Conservation (phyloP, 2,888 invertebrate species). For the Drosophila anomalata region DNA sequence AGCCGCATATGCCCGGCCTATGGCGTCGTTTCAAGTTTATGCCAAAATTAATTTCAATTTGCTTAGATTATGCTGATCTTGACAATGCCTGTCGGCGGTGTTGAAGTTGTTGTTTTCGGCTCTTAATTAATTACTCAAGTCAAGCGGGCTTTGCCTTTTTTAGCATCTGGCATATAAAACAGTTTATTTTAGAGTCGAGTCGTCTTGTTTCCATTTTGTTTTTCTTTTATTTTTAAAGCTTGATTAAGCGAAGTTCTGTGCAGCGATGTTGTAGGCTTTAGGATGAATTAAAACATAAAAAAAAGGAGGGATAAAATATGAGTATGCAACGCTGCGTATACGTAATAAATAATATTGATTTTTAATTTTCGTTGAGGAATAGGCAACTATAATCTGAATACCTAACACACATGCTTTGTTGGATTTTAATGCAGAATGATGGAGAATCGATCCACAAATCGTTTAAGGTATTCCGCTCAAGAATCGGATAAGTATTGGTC, state of each 20-base stretch:
- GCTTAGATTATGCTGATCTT: slow-evolving; percentile 46
- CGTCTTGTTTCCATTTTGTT: slow-evolving; percentile 2
- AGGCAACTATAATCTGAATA: no score
- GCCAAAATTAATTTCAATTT: slow-evolving; percentile 59
- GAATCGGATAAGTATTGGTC: no score
- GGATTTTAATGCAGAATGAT: no score
- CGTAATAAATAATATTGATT: neutral
- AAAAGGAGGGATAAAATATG: neutral
- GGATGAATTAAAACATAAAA: neutral
- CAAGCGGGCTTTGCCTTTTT: slow-evolving; percentile 17
- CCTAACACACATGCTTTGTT: no score
- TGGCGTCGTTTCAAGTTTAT: slow-evolving; percentile 48
- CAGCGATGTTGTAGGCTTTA: neutral
- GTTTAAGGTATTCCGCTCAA: no score
- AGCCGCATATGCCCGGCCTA: slow-evolving; percentile 50
- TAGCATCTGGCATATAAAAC: slow-evolving; percentile 37
- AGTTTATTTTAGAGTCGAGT: slow-evolving; percentile 13
- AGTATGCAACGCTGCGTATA: neutral
- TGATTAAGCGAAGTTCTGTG: neutral
- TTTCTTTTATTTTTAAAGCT: neutral
- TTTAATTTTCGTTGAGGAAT: no score
- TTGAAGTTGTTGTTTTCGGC: slow-evolving; percentile 12
- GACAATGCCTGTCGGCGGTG: slow-evolving; percentile 10
- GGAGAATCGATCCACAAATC: no score
- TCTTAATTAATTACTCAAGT: slow-evolving; percentile 49